Conservation (phyloP, 2,888 invertebrate genomes). For the Diarsia mendica region DNA sequence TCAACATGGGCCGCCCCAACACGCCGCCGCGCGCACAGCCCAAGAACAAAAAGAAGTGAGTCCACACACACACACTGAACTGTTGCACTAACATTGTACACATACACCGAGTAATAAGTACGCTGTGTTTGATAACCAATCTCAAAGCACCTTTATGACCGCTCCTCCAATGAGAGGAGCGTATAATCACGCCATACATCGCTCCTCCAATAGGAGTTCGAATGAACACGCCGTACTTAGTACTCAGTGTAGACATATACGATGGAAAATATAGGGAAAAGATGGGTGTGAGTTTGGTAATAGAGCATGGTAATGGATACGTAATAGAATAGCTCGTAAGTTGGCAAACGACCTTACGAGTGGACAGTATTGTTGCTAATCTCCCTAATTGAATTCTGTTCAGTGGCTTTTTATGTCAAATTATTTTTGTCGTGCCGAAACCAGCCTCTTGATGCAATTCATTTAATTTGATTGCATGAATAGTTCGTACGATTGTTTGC, state of each 20-base stretch:
- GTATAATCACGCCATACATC: conserved; percentile 24
- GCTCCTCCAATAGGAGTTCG: background rate
- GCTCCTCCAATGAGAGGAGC: background rate
- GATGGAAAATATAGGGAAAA: conserved; percentile 46
- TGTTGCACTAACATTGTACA: conserved; percentile 55
- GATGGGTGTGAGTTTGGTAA: conserved; percentile 56
- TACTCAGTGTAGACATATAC: conserved; percentile 46
- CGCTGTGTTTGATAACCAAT: conserved; percentile 11
- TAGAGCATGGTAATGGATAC: conserved; percentile 50
- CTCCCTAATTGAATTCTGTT: conserved; percentile 28
- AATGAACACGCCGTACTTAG: conserved; percentile 40
- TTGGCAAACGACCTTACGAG: conserved; percentile 10
- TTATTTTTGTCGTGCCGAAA: conserved; percentile 16
- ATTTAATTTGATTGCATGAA: conserved; percentile 39
- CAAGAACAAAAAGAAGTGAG: conserved; percentile 98
- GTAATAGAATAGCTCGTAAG: conserved; percentile 22
- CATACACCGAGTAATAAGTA: conserved; percentile 36
- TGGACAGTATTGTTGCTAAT: conserved; percentile 18
- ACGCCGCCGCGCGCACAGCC: conserved; percentile 99
- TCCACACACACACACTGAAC: conserved; percentile 61
- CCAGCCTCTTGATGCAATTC: conserved; percentile 22
- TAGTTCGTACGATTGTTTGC: conserved; percentile 34
- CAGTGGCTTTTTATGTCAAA: conserved; percentile 16
- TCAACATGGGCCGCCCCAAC: conserved; percentile 98
- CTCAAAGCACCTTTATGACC: conserved; percentile 16